Evolutionary conservation across 2,113 vertebrate species (phyloP).

Genomic region (Romanogobio albipinnatus): DNA sequence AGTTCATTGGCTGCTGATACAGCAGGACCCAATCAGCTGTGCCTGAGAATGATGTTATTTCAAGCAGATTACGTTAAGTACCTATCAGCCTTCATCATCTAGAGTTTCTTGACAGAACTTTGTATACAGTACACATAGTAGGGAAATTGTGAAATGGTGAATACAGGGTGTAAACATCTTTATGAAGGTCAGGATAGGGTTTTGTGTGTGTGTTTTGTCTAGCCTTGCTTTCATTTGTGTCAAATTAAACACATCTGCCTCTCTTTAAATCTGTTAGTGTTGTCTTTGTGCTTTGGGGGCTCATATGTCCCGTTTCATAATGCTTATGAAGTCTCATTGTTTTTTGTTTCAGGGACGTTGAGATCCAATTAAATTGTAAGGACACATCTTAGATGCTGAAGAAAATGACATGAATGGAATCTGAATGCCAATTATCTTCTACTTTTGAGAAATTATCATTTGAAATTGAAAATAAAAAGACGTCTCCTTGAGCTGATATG

Average conservation of each 20-base stretch:
- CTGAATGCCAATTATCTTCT: background rate
- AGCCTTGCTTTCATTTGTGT: background rate
- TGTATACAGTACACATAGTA: no score
- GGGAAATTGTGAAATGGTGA: no score
- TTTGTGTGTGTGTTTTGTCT: background rate
- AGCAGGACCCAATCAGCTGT: no score
- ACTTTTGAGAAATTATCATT: background rate
- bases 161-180: background rate
- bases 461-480: background rate
- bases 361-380: background rate
- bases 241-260: background rate
- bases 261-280: background rate
- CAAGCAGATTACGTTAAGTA: no score
- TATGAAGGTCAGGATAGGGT: background rate
- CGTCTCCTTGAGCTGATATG: background rate
- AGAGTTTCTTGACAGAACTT: no score
- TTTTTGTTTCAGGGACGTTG: background rate
- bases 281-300: background rate
- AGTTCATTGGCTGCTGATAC: no score
- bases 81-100: no score
- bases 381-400: background rate
- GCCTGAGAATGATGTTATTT: no score
- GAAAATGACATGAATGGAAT: background rate
- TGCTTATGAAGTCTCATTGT: constrained; percentile 10
- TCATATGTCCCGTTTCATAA: background rate